Base-by-base conservation (phyloP, 2,888 invertebrate genomes). In the Orchestes rusci region DNA sequence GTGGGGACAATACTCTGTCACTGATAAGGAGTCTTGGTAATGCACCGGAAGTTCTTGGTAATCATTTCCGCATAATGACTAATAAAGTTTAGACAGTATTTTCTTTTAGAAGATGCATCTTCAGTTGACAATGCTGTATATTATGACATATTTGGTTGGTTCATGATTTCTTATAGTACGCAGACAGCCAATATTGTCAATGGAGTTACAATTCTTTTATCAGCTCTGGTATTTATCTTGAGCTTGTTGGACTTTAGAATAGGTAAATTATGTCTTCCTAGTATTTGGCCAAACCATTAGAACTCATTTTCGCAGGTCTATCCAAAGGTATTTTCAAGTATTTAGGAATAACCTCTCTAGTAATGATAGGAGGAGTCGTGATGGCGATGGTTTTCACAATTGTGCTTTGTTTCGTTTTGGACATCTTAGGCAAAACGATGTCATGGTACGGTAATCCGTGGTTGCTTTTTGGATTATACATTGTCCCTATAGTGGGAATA, bases 1-100 rank as follows among this genome's bases (percentile, higher is more conserved):
- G 74, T 45, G 80, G 79, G 2, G 76, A 77, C 45, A 81, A 80
- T 61, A 54, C 76, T 15, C 57, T 79, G 41, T 71, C 71, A 1
- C 61, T 79, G 13, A 64, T 76, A 2, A 59, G 54, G 49, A 49
- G 49, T 35, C 50, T 70, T 17, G 64, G 61, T 5, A 58, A 65
- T 43, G 62, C 65, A 7, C 58, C 61, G 1, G 64, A 69, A 38
- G 27, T 35, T 12, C 10, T 23, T 15, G 40, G 45, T 45, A 40
- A 20, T 17, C n/a, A 2, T 16, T 29, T 2, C n/a, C n/a, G n/a
- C n/a, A n/a, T n/a, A n/a, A n/a, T n/a, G n/a, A n/a, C n/a, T n/a
- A n/a, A n/a, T n/a, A n/a, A n/a, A n/a, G n/a, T n/a, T n/a, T n/a
- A n/a, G n/a, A n/a, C n/a, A n/a, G n/a, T n/a, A n/a, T n/a, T n/a